Evolutionary conservation across 2,797 vertebrate species (phyloP).

Genomic region (Halcyon chelicuti): DNA sequence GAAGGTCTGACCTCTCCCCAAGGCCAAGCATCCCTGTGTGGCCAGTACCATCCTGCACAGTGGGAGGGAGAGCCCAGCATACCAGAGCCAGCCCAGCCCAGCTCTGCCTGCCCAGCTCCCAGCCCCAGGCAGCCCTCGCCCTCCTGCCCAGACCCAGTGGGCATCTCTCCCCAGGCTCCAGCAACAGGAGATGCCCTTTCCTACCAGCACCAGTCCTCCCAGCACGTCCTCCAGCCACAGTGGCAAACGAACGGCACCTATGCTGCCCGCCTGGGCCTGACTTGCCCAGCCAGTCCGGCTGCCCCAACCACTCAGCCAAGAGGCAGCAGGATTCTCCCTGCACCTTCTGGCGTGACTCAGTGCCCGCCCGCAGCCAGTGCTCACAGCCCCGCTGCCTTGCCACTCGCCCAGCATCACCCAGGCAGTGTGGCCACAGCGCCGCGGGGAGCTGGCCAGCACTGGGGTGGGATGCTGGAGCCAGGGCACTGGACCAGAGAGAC

Average conservation of each 20-base stretch:
- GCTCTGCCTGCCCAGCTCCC: not conserved
- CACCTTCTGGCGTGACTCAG: not conserved
- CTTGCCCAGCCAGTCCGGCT: conserved; percentile 12
- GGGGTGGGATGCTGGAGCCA: accelerated
- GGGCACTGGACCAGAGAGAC: not conserved
- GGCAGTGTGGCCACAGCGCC: accelerated
- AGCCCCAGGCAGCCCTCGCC: accelerated
- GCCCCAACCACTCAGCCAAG: not conserved
- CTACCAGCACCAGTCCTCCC: not conserved
- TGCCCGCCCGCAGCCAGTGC: accelerated
- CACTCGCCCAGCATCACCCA: not conserved
- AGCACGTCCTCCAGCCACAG: not conserved
- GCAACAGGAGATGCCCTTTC: accelerated
- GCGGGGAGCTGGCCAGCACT: accelerated
- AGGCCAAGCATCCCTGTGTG: not conserved
- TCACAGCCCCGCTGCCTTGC: accelerated
- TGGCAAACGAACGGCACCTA: not conserved
- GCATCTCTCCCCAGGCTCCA: not conserved
- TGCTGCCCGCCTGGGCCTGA: not conserved
- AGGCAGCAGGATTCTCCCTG: not conserved
- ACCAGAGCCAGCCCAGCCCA: accelerated
- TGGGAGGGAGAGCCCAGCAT: not conserved
- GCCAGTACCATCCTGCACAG: accelerated
- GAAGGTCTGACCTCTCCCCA: not conserved
- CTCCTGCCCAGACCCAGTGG: accelerated